Percentiles rank a stretch among this genome's conserved stretches.
Conservation (phyloP, 2,113 vertebrate genomes). For the Acanthochromis polyacanthus region DNA sequence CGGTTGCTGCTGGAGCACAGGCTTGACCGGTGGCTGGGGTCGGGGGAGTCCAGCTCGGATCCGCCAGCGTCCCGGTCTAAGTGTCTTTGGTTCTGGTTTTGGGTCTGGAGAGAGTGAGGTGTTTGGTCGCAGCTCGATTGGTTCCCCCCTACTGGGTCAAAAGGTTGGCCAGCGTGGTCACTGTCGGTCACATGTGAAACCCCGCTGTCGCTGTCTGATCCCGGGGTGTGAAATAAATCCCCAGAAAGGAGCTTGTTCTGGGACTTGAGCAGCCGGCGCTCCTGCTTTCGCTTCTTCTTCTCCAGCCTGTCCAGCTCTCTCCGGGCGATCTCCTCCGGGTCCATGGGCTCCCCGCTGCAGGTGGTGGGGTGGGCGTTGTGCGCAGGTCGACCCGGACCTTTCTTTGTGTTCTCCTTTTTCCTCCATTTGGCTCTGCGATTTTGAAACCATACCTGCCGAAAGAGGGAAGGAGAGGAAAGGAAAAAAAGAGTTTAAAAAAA, state of each 20-base stretch:
- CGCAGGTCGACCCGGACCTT: slow-evolving; percentile 95
- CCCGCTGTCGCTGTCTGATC: slow-evolving; percentile 97
- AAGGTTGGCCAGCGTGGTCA: slow-evolving; percentile 75
- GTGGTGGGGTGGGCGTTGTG: slow-evolving; percentile 98
- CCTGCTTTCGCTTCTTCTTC: slow-evolving; percentile 97
- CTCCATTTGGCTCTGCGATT: slow-evolving; percentile 98
- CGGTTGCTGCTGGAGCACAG: slow-evolving; percentile 79
- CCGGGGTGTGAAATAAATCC: slow-evolving; percentile 93
- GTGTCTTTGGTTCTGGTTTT: slow-evolving; percentile 90
- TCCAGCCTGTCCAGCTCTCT: slow-evolving; percentile 95
- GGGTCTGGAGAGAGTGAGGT: slow-evolving; percentile 69
- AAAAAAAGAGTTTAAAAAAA: slow-evolving; percentile 23
- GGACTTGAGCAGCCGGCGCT: slow-evolving; percentile 93
- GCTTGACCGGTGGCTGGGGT: slow-evolving; percentile 81
- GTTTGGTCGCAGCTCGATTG: slow-evolving; percentile 86
- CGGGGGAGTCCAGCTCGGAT: slow-evolving; percentile 85
- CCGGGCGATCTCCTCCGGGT: slow-evolving; percentile 96
- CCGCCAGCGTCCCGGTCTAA: slow-evolving; percentile 83
- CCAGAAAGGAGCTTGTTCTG: slow-evolving; percentile 89
- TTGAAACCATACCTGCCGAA: slow-evolving; percentile 97
- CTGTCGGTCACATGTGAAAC: slow-evolving; percentile 89
- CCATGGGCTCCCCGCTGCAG: slow-evolving; percentile 99
- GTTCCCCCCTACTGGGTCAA: slow-evolving; percentile 71
- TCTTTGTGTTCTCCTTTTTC: slow-evolving; percentile 99
- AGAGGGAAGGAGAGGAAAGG: neutral